Conservation (phyloP, 2,797 vertebrate species). For the Clarias laeviceps region DNA sequence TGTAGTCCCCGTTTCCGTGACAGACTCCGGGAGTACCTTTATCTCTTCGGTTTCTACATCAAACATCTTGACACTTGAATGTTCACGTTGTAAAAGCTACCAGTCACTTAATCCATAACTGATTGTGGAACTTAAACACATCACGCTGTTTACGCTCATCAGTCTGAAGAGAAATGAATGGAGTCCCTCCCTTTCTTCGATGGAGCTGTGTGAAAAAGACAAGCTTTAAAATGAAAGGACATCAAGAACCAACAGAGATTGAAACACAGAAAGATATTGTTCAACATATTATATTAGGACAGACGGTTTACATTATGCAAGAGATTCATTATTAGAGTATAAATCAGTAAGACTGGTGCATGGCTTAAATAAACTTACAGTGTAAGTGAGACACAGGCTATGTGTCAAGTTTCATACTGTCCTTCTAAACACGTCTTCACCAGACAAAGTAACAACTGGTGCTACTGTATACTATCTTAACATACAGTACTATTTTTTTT, state of each 20-base stretch:
- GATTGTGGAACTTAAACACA: constrained; percentile 6
- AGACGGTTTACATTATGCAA: not conserved
- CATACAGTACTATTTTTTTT: not conserved
- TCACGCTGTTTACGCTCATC: not conserved
- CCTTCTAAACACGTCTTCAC: not conserved
- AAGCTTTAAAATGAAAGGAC: not conserved
- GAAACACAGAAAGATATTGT: not conserved
- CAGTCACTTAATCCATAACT: constrained; percentile 31
- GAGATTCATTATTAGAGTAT: not conserved
- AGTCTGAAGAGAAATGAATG: not conserved
- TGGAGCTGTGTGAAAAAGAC: constrained; percentile 11
- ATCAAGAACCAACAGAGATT: constrained; percentile 4
- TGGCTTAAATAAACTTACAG: not conserved
- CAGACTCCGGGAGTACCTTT: constrained; percentile 27
- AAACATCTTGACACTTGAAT: constrained; percentile 47
- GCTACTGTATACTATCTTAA: not conserved
- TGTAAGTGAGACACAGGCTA: not conserved
- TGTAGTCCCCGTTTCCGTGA: not conserved
- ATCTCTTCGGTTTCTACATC: constrained; percentile 37
- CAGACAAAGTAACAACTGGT: not conserved
- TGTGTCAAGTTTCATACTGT: not conserved
- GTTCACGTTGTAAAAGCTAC: constrained; percentile 32
- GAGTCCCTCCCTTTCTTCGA: not conserved
- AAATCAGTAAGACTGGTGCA: not conserved
- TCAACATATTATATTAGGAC: not conserved